Evolutionary conservation across 1,140 invertebrate genomes (phyloP).

Genomic region (Eueides isabella): DNA sequence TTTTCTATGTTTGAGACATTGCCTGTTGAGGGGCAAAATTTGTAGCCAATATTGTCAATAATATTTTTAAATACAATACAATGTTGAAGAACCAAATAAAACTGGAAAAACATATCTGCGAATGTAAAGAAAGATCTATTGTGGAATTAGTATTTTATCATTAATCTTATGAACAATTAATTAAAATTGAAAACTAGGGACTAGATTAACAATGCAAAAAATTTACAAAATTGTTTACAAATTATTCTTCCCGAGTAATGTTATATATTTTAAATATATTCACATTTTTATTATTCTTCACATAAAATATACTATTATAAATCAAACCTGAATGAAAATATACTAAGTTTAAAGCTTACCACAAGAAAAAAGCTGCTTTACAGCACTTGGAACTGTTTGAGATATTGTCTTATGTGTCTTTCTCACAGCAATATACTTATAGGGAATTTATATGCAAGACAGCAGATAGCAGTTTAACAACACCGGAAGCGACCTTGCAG

Average conservation of each 20-base stretch:
- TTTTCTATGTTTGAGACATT: too few relatives aligned
- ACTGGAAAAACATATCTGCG: not conserved
- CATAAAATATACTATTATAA: not conserved
- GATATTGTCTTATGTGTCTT: not conserved
- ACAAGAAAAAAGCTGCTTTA: not conserved
- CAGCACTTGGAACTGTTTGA: not conserved
- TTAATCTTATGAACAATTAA: not conserved
- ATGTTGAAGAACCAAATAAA: not conserved
- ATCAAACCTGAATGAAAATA: not conserved
- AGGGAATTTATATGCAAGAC: not conserved
- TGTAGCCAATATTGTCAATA: not conserved
- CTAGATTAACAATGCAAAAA: not conserved
- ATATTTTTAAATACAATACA: not conserved
- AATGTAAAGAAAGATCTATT: too few relatives aligned
- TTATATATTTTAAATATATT: too few relatives aligned
- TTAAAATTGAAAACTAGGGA: not conserved
- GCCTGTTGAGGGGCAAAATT: not conserved
- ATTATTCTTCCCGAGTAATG: too few relatives aligned
- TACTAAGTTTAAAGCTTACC: not conserved
- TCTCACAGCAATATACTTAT: not conserved
- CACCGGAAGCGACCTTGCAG: slow-evolving; percentile 6
- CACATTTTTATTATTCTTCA: too few relatives aligned
- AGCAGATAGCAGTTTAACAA: not conserved
- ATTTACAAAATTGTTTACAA: too few relatives aligned
- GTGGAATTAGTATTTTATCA: too few relatives aligned